These are phyloP conservation scores for Chydorus sphaericus DNA, from an alignment of 2,888 invertebrate species.

Conservation along the genomic window DNA sequence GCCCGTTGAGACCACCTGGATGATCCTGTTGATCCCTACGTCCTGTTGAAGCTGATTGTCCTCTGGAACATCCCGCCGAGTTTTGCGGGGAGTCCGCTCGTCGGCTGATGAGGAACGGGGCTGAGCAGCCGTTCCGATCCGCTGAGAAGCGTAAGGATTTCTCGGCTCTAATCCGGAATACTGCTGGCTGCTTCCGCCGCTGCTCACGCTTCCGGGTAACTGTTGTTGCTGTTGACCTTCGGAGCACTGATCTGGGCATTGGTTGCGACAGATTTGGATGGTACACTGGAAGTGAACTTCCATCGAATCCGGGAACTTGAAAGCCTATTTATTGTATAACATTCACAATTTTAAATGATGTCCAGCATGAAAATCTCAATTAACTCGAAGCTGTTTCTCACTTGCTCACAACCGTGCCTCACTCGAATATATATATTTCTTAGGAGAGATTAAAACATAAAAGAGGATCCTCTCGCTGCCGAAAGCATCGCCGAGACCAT, in stretches of 20 bases:
- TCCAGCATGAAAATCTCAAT: too few relatives aligned
- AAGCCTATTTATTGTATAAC: slow-evolving; percentile 40
- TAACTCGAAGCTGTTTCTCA: too few relatives aligned
- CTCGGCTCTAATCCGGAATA: slow-evolving; percentile 10
- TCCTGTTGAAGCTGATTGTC: slow-evolving; percentile 42
- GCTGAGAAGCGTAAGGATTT: slow-evolving; percentile 35
- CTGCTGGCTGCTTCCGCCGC: slow-evolving; percentile 15
- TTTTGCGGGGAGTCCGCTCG: slow-evolving; percentile 24
- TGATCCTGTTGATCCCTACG: slow-evolving; percentile 76
- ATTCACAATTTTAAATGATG: slow-evolving; percentile 18
- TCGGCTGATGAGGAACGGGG: slow-evolving; percentile 56
- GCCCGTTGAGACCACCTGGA: slow-evolving; percentile 79
- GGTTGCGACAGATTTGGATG: slow-evolving; percentile 82
- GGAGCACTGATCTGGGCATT: slow-evolving; percentile 83
- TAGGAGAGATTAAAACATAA: too few relatives aligned
- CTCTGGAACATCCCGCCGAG: slow-evolving; percentile 26
- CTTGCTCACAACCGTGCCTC: too few relatives aligned
- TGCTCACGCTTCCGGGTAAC: background rate
- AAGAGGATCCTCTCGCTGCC: too few relatives aligned
- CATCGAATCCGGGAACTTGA: slow-evolving; percentile 92
- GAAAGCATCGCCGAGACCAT: too few relatives aligned
- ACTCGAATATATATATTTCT: too few relatives aligned
- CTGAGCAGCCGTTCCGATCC: slow-evolving; percentile 38
- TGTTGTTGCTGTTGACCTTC: slow-evolving; percentile 18
- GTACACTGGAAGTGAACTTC: slow-evolving; percentile 92